Base-by-base conservation (phyloP, 1,140 invertebrate genomes). In the Drosophila seguyi region DNA sequence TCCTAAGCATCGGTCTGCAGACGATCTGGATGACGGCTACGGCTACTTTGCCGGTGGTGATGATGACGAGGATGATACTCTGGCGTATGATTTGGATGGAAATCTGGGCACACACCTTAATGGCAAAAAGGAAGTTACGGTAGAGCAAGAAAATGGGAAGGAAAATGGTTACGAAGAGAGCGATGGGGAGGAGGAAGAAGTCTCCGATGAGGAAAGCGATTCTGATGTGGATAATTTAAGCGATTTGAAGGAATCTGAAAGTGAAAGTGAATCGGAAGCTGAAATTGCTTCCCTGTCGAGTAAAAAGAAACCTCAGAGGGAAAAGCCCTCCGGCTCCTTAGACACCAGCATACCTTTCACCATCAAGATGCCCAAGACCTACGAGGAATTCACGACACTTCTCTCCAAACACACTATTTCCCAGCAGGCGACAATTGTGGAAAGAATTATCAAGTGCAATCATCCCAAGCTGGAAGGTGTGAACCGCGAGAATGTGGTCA, bases 401-500 rank as follows among this genome's bases (percentile, higher is more conserved):
- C 91, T 98, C 38, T 85, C 94, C 48, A 93, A 94, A 25, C 94
- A 95, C 65, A 93, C 93, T 38, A 92, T 94, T 7, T 94, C 96
- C 73, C 96, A 97, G 77, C 96, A 97, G 75, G 93, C 94, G 4
- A 93, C 95, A 8, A 95, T 98, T 11, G 80, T 98, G 53, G 95
- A 97, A 76, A 94, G 97, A 81, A 95, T 98, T 75, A 96, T 98
- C 45, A 97, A 97, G 93, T 97, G 95, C 77, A 97, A 97, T 93
- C 96, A 98, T 92, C 96, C 96, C 38, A 96, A 96, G 87, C 92
- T 98, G 47, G 94, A 94, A 20, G 94, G 95, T 73, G 95, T 94
- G 14, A 98, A 98, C 84, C 97, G 96, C 91, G 95, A 95, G 48
- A 95, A 96, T 88, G 93, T 98, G 29, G 94, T 95, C 34, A 94